Base-by-base conservation (phyloP, 2,797 vertebrate species). In the Botia almorhae region DNA sequence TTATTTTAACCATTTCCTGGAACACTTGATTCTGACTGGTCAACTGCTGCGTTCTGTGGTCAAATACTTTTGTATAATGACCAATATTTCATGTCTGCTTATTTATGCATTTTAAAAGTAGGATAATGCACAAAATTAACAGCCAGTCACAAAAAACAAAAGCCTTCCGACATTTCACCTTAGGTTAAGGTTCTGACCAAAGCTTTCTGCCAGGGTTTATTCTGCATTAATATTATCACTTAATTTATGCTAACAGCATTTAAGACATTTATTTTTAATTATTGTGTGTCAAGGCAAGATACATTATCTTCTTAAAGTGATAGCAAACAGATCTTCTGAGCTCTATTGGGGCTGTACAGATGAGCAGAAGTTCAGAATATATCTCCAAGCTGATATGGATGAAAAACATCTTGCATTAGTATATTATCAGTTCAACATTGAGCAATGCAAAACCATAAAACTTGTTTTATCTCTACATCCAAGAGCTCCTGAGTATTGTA, bases 341-440 rank as follows among this genome's bases (percentile, higher is more conserved):
- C 39, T 43, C 39, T 43, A 4, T 14, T 29, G 36, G 61, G 2
- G 16, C 13, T 7, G 58, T 26, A 23, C 23, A 60, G 23, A 26
- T 61, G 17, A 56, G 53, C 17, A 56, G 4, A 8, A 10, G 53
- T 19, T 56, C 17, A 17, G 16, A 17, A 51, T 16, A 17, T 3
- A 51, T 51, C 50, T 14, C 50, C 16, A 5, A 51, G 50, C 13
- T 56, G 53, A 56, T 56, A 56, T 10, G 19, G 8, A 56, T 19
- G 7, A 19, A 56, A 56, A 56, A 56, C 17, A 56, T 19, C 14
- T 56, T 29, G 58, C 23, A 21, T 36, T 26, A 13, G 2, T 56
- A 8, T 19, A 65, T 65, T 8, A 75, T 65, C 63, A 68, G 19
- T 56, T n/a, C 2, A 56, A 67, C 60, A 75, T 19, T 12, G 63